Evolutionary conservation across 2,113 vertebrate species (phyloP).

Genomic region (Hypanus sabinus): DNA sequence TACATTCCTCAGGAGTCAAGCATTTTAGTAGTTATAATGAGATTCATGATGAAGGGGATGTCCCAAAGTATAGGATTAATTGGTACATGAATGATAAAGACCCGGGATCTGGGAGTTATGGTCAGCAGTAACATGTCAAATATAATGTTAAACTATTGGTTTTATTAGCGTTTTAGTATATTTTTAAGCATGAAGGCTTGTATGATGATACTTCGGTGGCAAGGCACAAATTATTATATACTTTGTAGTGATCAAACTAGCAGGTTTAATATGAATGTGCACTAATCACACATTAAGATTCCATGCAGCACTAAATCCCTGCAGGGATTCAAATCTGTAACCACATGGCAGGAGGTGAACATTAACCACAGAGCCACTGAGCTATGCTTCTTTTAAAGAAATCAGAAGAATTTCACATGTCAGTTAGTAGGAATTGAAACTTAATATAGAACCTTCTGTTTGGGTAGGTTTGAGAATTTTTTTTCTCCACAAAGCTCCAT

Average conservation of each 20-base stretch:
- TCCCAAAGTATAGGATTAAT: slow-evolving; percentile 26
- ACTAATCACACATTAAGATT: slow-evolving; percentile 28
- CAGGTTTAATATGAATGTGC: slow-evolving; percentile 6
- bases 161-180: background rate
- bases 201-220: slow-evolving; percentile 9
- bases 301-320: slow-evolving; percentile 8
- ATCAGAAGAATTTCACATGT: slow-evolving; percentile 26
- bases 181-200: background rate
- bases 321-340: slow-evolving; percentile 29
- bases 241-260: background rate
- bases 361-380: slow-evolving; percentile 14
- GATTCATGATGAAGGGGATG: background rate
- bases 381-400: slow-evolving; percentile 25
- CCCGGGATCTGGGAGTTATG: background rate
- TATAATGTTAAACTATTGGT: slow-evolving; percentile 11
- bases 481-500: background rate
- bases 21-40: slow-evolving; percentile 6
- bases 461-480: background rate
- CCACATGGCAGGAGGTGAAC: slow-evolving; percentile 21
- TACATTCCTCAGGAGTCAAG: slow-evolving; percentile 8
- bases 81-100: background rate
- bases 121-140: background rate
- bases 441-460: background rate
- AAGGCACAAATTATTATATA: background rate
- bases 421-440: background rate